Conservation (phyloP, 2,113 vertebrate species). For the Rhizomys pruinosus region DNA sequence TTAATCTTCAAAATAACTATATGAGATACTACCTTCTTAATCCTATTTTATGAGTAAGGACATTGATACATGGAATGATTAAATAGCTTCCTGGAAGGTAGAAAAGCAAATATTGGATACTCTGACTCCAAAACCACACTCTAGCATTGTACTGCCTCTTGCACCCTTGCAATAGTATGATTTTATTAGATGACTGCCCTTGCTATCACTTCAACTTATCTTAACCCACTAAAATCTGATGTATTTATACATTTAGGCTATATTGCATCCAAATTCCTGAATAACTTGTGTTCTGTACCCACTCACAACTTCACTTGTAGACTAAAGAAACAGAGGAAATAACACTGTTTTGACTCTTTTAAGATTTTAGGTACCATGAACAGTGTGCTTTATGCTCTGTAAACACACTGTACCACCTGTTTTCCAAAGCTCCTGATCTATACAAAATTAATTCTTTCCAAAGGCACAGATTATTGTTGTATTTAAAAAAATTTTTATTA, state of each 20-base stretch:
- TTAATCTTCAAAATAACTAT: slow-evolving; percentile 42
- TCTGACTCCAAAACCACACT: neutral
- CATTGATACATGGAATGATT: slow-evolving; percentile 2
- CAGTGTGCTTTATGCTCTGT: neutral
- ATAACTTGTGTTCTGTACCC: neutral
- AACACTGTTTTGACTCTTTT: neutral
- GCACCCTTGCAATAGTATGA: neutral
- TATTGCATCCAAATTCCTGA: slow-evolving; percentile 28
- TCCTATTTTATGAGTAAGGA: slow-evolving; percentile 21
- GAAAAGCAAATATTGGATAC: neutral
- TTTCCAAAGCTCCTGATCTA: slow-evolving; percentile 3
- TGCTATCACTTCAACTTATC: neutral
- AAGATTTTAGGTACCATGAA: neutral
- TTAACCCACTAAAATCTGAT: slow-evolving; percentile 15
- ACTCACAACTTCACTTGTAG: slow-evolving; percentile 10
- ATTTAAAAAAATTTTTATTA: no score
- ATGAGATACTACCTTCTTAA: neutral
- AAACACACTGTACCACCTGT: neutral
- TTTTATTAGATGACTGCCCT: slow-evolving; percentile 37
- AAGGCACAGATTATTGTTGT: neutral
- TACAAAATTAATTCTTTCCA: neutral
- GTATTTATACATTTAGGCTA: slow-evolving; percentile 18
- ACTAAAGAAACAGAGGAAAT: slow-evolving; percentile 30
- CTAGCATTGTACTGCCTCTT: neutral
- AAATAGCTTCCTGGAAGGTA: neutral